Evolutionary conservation across 2,797 vertebrate species (phyloP), one percentile per base, ranked within the genome.

Genomic region (Anniella stebbinsi): DNA sequence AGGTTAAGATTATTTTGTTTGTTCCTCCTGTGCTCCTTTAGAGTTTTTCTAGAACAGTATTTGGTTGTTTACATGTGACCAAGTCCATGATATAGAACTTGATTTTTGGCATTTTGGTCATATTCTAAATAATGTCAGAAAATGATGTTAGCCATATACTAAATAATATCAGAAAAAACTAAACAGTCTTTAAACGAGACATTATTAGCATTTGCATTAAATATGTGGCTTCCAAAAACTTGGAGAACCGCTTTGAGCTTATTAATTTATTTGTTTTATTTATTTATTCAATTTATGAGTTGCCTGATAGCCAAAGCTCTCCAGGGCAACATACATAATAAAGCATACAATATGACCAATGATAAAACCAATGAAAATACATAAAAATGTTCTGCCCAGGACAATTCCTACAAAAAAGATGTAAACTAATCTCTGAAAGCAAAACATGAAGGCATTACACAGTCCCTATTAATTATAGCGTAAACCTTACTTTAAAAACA

Each of bases 101-200:
- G 54, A 36, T 63, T 60, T 33, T 60, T 81, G 33, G n/a, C 21
- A 1, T 60, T 80, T 80, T 80, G 36, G 36, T 11, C 60, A 60
- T 80, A 80, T 81, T 36, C 60, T 81, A 81, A 60, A 81, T 63
- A 63, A 63, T 81, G 18, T 81, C 36, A 77, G 57, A 66, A 66
- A 45, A 66, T 18, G 5, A 66, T 18, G 5, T n/a, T 45, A 63
- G 9, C 36, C 7, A 67, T 17, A 2, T 87, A 45, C n/a, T 28
- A 85, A n/a, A n/a, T 21, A 45, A 23, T 12, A 63, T 4, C 17
- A 63, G 18, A 63, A 63, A 63, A 23, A 3, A 12, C 33, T 81
- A 51, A 51, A 57, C 57, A 21, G 36, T 81, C 18, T 25, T 18
- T 57, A 83, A 82, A 38, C 10, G 12, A 41, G 36, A 66, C 6